Evolutionary conservation across 2,797 vertebrate genomes (phyloP).

Genomic region (Neostethus bicornis): DNA sequence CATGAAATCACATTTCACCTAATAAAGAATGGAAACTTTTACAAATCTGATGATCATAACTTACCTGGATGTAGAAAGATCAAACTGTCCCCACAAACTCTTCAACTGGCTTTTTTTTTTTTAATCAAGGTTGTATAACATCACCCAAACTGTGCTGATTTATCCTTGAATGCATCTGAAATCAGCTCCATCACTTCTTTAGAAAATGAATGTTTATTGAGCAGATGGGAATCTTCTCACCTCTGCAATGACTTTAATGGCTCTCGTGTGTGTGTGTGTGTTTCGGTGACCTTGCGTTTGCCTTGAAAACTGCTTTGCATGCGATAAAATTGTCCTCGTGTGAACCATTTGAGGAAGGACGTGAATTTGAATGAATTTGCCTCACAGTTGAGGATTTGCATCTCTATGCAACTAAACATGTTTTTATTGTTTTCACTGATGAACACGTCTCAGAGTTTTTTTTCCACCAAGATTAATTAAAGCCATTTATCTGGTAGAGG

Average conservation of each 20-base stretch:
- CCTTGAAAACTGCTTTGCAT: slow-evolving; percentile 11
- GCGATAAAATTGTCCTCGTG: slow-evolving; percentile 19
- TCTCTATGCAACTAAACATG: slow-evolving; percentile 55
- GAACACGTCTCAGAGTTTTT: slow-evolving; percentile 43
- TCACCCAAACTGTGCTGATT: slow-evolving; percentile 2
- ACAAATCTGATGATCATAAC: neutral
- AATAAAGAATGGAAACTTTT: slow-evolving; percentile 4
- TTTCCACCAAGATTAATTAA: slow-evolving; percentile 65
- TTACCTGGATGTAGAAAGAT: neutral
- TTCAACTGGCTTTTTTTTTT: slow-evolving; percentile 28
- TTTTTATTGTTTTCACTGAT: slow-evolving; percentile 62
- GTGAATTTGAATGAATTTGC: slow-evolving; percentile 65
- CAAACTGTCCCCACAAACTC: neutral
- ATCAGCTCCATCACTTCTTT: slow-evolving; percentile 37
- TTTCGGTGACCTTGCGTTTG: slow-evolving; percentile 47
- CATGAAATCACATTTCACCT: slow-evolving; percentile 4
- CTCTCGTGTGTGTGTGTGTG: slow-evolving; percentile 1
- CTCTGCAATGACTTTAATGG: slow-evolving; percentile 29
- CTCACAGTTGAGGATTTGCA: slow-evolving; percentile 72
- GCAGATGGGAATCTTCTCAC: slow-evolving; percentile 5
- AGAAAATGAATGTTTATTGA: slow-evolving; percentile 38
- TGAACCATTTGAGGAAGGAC: slow-evolving; percentile 43
- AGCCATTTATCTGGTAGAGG: slow-evolving; percentile 63
- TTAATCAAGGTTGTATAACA: slow-evolving; percentile 33
- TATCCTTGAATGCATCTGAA: slow-evolving; percentile 34